Evolutionary conservation across 1,140 invertebrate species (phyloP).

Genomic region (Eupristina koningsbergeri): DNA sequence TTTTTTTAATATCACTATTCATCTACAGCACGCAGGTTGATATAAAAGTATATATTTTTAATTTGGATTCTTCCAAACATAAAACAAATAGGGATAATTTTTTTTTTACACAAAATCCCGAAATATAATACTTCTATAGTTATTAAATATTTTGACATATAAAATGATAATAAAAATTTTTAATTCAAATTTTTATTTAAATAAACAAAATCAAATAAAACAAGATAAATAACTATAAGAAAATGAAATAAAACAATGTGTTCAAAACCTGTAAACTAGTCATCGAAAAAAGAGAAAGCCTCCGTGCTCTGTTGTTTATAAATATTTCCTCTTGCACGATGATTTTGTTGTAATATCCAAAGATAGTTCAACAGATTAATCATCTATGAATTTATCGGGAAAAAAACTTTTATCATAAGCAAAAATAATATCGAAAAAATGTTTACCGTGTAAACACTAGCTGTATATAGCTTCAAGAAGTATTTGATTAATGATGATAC

Average conservation of each 20-base stretch:
- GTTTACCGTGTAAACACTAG: slow-evolving; percentile 62
- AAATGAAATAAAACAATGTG: slow-evolving; percentile 43
- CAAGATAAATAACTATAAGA: slow-evolving; percentile 29
- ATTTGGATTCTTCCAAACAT: slow-evolving; percentile 26
- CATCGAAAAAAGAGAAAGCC: slow-evolving; percentile 48
- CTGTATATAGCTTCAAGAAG: slow-evolving; percentile 49
- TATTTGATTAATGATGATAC: slow-evolving; percentile 47
- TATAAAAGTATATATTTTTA: not conserved
- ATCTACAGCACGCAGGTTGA: slow-evolving; percentile 44
- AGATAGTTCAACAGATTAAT: slow-evolving; percentile 26
- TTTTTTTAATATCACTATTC: slow-evolving; percentile 30
- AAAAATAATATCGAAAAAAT: slow-evolving; percentile 43
- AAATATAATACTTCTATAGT: not conserved
- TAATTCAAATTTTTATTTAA: not conserved
- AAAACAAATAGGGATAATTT: slow-evolving; percentile 19
- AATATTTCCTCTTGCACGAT: slow-evolving; percentile 39
- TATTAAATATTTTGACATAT: not conserved
- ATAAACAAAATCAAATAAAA: not conserved
- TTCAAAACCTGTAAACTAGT: slow-evolving; percentile 48
- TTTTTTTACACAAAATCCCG: slow-evolving; percentile 27
- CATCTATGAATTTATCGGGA: slow-evolving; percentile 42
- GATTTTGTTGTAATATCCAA: slow-evolving; percentile 23
- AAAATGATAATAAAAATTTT: too few species aligned
- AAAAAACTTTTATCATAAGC: slow-evolving; percentile 44
- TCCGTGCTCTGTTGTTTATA: slow-evolving; percentile 45